Evolutionary conservation across 2,888 invertebrate species (phyloP).

Genomic region (Pseudococcus longispinus): DNA sequence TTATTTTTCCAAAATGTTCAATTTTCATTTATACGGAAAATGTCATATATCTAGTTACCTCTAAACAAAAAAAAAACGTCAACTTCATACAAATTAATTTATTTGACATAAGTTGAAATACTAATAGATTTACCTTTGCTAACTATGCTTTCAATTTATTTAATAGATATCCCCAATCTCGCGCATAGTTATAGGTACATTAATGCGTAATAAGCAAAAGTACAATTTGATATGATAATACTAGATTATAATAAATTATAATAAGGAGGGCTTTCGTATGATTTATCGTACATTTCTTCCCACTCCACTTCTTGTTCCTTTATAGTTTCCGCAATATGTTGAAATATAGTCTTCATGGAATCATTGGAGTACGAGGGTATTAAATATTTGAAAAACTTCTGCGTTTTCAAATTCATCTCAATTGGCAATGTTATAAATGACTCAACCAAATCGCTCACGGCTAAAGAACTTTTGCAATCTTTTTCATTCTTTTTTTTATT

Average conservation of each 20-base stretch:
- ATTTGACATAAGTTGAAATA: too few relatives aligned
- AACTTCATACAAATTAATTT: too few relatives aligned
- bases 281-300: neutral
- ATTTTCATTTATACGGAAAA: too few relatives aligned
- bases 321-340: neutral
- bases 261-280: conserved; percentile 7
- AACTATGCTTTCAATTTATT: too few relatives aligned
- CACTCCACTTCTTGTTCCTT: neutral
- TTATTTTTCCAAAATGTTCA: too few relatives aligned
- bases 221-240: neutral
- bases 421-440: neutral
- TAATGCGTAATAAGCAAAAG: too few relatives aligned
- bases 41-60: too few relatives aligned
- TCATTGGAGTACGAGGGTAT: neutral
- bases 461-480: neutral
- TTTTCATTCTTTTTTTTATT: neutral
- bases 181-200: too few relatives aligned
- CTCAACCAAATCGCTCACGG: neutral
- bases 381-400: neutral
- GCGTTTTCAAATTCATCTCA: conserved; percentile 11
- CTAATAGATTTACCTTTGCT: too few relatives aligned
- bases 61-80: too few relatives aligned
- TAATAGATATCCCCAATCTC: too few relatives aligned
- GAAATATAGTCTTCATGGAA: neutral
- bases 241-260: neutral